Evolutionary conservation across 2,888 invertebrate species (phyloP).

Genomic region (Zygogramma bicolorata): DNA sequence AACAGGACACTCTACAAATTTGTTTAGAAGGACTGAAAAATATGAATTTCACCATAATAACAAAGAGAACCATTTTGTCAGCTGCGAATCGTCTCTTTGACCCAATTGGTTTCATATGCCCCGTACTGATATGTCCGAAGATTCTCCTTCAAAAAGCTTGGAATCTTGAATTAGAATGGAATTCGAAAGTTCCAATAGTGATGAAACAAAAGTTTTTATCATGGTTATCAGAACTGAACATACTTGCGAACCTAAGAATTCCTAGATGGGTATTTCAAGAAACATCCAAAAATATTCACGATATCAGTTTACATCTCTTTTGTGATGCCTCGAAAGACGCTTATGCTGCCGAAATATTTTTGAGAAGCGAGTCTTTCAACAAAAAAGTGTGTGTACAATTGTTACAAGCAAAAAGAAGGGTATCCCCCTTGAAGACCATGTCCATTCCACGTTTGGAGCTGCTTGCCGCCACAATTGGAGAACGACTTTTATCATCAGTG

Average conservation of each 20-base stretch:
- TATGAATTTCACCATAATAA: slow-evolving; percentile 16
- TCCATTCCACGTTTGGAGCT: neutral
- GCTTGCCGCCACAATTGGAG: neutral
- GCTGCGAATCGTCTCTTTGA: slow-evolving; percentile 33
- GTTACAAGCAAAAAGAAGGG: slow-evolving; percentile 1
- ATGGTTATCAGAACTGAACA: neutral
- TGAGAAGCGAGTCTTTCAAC: neutral
- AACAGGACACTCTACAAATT: slow-evolving; percentile 18
- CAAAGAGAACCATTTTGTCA: slow-evolving; percentile 22
- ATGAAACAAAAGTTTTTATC: neutral
- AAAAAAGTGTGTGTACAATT: neutral
- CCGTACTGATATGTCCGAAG: slow-evolving; percentile 36
- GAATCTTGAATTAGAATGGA: slow-evolving; percentile 4
- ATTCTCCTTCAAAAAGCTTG: slow-evolving; percentile 30
- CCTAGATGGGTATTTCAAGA: slow-evolving; percentile 11
- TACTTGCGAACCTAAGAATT: neutral
- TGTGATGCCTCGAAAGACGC: slow-evolving; percentile 1
- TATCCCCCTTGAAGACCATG: neutral
- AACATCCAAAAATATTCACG: neutral
- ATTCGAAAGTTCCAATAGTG: neutral
- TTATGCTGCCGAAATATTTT: neutral
- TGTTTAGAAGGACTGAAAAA: neutral
- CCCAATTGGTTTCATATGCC: slow-evolving; percentile 36
- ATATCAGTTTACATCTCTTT: neutral
- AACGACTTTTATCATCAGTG: neutral